Evolutionary conservation across 2,888 invertebrate genomes (phyloP), one percentile per base, ranked within the genome.

Genomic region (Drosophila parthenogenetica): DNA sequence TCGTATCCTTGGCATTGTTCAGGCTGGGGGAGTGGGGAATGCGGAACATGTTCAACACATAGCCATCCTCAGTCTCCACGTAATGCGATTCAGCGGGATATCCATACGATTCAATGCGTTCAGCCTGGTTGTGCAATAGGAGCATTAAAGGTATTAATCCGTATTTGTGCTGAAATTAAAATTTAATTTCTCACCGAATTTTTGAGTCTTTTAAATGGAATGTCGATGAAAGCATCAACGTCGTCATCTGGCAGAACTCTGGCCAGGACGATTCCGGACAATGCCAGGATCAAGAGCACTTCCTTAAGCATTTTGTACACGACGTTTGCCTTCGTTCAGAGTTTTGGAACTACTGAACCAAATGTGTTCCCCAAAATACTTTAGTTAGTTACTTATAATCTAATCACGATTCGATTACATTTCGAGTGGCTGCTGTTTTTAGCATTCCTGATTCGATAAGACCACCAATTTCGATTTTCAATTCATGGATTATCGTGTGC

Each of bases 51-150:
- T 95, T 95, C 49, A 98, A 93, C 48, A 97, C 93, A 91, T 96
- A 98, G 1, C 97, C 97, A 91, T 98, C 98, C 25, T 94, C 93
- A 0, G 98, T 98, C 53, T 94, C 91, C 0, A 96, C 93, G 0
- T 93, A 93, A 83, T 97, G 96, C 0, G 94, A 94, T 91, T 97
- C 96, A 0, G 95, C 93, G 0, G 94, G 93, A 90, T 96, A 97
- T 2, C 91, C 90, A 53, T 88, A 79, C 51, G 79, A 81, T 3
- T 68, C 53, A 49, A 90, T 90, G 66, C 90, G 89, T 22, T 91
- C 78, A 8, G 79, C 87, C 91, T 90, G 68, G 29, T 11, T 35
- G 17, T 16, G 32, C 5, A 32, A 14, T n/a, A 10, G 29, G 8
- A 16, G 32, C 19, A 37, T 53, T 61, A 29, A n/a, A 45, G 35